Percentiles rank a stretch among this genome's conserved stretches.
phyloP scores from a whole-genome alignment of 2,888 invertebrate species.

The Lampropteryx suffumata region DNA sequence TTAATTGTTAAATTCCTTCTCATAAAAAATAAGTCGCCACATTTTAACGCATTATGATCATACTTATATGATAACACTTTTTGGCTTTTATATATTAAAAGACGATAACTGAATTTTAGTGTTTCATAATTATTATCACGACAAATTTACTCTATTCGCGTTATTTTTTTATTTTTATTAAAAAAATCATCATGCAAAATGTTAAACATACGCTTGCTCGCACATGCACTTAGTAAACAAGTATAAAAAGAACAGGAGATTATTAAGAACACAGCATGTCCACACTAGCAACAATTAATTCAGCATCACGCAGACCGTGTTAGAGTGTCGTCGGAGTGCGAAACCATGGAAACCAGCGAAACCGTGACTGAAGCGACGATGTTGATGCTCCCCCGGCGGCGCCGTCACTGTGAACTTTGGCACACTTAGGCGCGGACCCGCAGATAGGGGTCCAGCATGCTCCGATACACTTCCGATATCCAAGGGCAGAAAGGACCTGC shows the following conservation, averaged over 20 bases:
- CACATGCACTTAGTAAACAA: constrained; percentile 32
- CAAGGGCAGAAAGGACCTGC: constrained; percentile 84
- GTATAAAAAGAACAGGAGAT: constrained; percentile 26
- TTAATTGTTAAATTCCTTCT: no score
- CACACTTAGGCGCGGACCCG: constrained; percentile 78
- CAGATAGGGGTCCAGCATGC: constrained; percentile 67
- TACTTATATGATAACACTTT: no score
- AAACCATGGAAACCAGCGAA: constrained; percentile 84
- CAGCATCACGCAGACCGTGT: constrained; percentile 84
- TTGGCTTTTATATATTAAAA: no score
- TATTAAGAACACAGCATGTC: constrained; percentile 49
- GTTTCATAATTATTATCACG: no score
- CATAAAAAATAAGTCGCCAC: no score
- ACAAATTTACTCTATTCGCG: no score
- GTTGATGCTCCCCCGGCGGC: constrained; percentile 79
- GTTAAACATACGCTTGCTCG: constrained; percentile 20
- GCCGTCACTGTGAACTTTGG: constrained; percentile 81
- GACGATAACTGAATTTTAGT: no score
- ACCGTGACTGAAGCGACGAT: constrained; percentile 78
- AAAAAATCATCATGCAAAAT: constrained; percentile 29
- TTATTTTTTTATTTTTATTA: no score
- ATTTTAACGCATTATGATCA: no score
- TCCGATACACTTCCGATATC: constrained; percentile 63
- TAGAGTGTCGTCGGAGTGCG: constrained; percentile 86
- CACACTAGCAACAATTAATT: constrained; percentile 56